phyloP scores from a whole-genome alignment of 2,888 invertebrate genomes.

The Rotaria macrura region DNA sequence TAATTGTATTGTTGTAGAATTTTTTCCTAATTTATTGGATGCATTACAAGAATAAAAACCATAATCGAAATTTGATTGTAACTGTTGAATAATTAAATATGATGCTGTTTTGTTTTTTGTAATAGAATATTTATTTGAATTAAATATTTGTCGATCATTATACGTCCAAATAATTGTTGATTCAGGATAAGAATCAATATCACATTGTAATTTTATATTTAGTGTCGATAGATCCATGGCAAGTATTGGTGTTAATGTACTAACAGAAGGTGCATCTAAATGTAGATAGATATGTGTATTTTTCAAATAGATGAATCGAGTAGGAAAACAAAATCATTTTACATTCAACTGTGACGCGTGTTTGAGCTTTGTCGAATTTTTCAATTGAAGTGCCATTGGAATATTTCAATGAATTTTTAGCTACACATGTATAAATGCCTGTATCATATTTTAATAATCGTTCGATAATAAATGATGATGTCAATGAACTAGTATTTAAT shows the following conservation, averaged over 20 bases:
- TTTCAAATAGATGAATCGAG: too few species aligned
- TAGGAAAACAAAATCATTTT: background rate
- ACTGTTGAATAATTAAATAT: background rate
- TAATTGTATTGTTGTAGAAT: background rate
- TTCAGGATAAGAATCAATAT: constrained; percentile 8
- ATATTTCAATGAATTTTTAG: background rate
- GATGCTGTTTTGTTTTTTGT: background rate
- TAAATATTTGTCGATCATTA: background rate
- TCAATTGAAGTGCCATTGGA: background rate
- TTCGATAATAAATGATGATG: background rate
- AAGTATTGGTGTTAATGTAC: background rate
- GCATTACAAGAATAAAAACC: background rate
- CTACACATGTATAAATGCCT: background rate
- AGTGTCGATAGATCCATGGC: background rate
- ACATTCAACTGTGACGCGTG: background rate
- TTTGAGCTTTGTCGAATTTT: background rate
- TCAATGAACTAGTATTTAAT: background rate
- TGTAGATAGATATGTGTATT: too few species aligned
- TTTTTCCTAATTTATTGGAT: background rate
- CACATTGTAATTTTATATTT: background rate
- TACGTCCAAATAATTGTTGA: background rate
- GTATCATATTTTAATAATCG: background rate
- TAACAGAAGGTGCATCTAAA: background rate
- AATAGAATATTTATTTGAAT: constrained; percentile 5
- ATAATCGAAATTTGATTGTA: background rate